phyloP scores from a whole-genome alignment of 2,888 invertebrate species.

The Tortricodes alternella region DNA sequence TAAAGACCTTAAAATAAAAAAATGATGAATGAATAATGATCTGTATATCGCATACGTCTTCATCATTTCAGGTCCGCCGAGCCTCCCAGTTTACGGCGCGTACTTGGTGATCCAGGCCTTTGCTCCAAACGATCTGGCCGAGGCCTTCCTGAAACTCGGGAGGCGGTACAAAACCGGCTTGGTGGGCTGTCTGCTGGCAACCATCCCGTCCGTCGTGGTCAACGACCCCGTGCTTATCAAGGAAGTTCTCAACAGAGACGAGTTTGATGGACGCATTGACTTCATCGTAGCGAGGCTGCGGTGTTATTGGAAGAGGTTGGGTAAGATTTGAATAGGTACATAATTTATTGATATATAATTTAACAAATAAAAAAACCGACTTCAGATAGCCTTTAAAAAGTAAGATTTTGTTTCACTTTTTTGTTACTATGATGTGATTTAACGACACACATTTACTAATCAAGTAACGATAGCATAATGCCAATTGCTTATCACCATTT shows the following conservation, averaged over 20 bases:
- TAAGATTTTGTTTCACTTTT: too few species aligned
- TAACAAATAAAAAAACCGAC: too few species aligned
- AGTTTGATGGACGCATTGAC: conserved; percentile 84
- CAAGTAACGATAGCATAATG: too few species aligned
- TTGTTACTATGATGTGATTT: too few species aligned
- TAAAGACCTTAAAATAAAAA: too few species aligned
- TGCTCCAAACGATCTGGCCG: conserved; percentile 76
- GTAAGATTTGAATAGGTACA: conserved; percentile 48
- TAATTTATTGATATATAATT: not conserved
- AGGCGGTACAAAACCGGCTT: conserved; percentile 83
- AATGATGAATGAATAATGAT: not conserved
- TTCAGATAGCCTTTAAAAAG: too few species aligned
- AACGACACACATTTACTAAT: too few species aligned
- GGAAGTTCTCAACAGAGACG: conserved; percentile 82
- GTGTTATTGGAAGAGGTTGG: conserved; percentile 79
- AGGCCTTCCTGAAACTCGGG: conserved; percentile 73
- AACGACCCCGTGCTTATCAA: conserved; percentile 80
- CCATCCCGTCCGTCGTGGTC: conserved; percentile 70
- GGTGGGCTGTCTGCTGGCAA: conserved; percentile 82
- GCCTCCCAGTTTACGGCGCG: conserved; percentile 84
- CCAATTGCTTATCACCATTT: too few species aligned
- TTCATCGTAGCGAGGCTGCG: conserved; percentile 73
- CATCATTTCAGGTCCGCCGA: conserved; percentile 81
- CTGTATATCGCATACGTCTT: too few species aligned
- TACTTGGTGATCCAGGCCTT: conserved; percentile 82